Percentiles rank a stretch among this genome's conserved stretches.
Conservation (phyloP, 2,113 vertebrate genomes). For the Pterophyllum scalare region DNA sequence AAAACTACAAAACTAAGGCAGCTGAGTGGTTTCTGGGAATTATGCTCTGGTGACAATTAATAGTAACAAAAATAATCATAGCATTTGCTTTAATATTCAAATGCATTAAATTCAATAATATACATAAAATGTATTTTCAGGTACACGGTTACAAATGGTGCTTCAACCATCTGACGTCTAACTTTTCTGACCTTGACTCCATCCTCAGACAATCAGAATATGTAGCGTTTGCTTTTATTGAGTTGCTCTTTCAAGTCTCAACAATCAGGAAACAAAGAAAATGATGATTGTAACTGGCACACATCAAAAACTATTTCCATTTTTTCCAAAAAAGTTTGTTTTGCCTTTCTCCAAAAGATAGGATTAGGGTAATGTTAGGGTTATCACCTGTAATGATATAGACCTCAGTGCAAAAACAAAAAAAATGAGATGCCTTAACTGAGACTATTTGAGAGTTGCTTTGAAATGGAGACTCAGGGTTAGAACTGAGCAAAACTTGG, state of each 20-base stretch:
- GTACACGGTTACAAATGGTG: too few relatives aligned
- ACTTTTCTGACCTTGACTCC: background rate
- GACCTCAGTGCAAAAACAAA: rapidly evolving
- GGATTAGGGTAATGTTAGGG: rapidly evolving
- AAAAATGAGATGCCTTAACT: background rate
- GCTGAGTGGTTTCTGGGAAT: background rate
- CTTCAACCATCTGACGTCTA: too few relatives aligned
- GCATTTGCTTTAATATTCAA: background rate
- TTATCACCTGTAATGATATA: background rate
- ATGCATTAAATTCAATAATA: background rate
- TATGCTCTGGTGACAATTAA: background rate
- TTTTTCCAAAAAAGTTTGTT: background rate
- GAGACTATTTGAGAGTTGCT: background rate
- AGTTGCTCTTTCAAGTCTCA: too few relatives aligned
- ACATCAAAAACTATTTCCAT: background rate
- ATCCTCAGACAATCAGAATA: background rate
- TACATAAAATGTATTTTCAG: too few relatives aligned
- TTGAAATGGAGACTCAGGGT: background rate
- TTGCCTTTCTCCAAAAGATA: background rate
- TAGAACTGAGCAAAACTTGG: background rate
- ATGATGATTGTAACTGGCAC: too few relatives aligned
- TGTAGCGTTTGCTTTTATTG: background rate
- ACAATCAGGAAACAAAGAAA: too few relatives aligned
- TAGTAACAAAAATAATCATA: background rate
- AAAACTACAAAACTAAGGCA: background rate